Evolutionary conservation across 2,888 invertebrate species (phyloP).

Genomic region (Camponotus fellah): DNA sequence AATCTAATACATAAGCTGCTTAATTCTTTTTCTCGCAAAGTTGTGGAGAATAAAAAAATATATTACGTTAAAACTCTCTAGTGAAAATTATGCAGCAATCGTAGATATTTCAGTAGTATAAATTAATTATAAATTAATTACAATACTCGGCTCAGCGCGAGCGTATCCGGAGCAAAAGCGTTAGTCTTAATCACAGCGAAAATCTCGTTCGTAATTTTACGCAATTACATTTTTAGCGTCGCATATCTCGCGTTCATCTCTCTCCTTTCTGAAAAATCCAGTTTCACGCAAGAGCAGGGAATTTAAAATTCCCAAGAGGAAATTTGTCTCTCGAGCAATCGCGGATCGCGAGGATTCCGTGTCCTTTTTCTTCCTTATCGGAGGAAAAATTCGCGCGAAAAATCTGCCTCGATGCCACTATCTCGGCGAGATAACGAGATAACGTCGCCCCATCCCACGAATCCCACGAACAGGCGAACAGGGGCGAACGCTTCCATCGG

Average conservation of each 20-base stretch:
- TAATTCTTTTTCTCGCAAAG: constrained; percentile 19
- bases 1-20: constrained; percentile 40
- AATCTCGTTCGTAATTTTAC: constrained; percentile 25
- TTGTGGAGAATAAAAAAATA: not conserved
- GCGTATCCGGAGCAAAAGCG: not conserved
- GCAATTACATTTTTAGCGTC: constrained; percentile 29
- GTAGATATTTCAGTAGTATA: no score
- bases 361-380: not conserved
- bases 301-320: not conserved
- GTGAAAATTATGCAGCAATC: not conserved
- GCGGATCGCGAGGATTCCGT: constrained; percentile 8
- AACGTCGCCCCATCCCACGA: constrained; percentile 57
- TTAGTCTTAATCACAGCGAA: not conserved
- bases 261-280: not conserved
- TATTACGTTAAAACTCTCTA: no score
- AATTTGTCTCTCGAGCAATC: not conserved
- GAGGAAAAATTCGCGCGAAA: constrained; percentile 51
- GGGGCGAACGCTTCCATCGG: constrained; percentile 69
- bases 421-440: constrained; percentile 64
- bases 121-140: constrained; percentile 5
- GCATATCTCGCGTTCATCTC: not conserved
- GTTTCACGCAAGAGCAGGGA: not conserved
- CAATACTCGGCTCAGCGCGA: not conserved
- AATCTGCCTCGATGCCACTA: constrained; percentile 64
- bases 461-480: not conserved